Evolutionary conservation across 2,113 vertebrate genomes (phyloP).

Genomic region (Pseudonaja textilis): DNA sequence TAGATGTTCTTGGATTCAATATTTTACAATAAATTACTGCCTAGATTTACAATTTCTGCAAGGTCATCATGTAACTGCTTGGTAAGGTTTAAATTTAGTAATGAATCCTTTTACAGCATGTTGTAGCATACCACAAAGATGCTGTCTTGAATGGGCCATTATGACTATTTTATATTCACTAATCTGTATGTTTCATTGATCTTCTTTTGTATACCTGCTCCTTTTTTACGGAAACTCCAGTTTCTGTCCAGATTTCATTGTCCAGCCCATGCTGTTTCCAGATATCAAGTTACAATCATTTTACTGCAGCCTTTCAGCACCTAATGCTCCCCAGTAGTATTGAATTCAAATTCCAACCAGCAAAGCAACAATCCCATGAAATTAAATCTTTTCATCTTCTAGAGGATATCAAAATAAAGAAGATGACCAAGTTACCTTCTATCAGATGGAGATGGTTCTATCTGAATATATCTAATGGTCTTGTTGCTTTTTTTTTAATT

Average conservation of each 20-base stretch:
- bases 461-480: neutral
- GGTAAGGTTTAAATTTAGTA: neutral
- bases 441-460: neutral
- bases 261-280: neutral
- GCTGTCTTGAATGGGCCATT: neutral
- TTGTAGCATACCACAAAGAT: neutral
- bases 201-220: neutral
- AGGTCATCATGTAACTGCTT: neutral
- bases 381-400: neutral
- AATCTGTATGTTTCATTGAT: neutral
- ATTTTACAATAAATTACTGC: neutral
- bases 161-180: neutral
- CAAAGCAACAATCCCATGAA: neutral
- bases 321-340: neutral
- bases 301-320: neutral
- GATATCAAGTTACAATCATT: neutral
- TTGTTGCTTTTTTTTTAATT: neutral
- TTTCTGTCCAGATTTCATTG: neutral
- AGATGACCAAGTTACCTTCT: neutral
- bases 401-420: neutral
- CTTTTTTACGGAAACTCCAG: neutral
- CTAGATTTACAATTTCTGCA: neutral
- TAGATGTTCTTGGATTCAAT: neutral
- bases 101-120: neutral
- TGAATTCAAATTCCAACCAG: neutral